Evolutionary conservation across 2,113 vertebrate species (phyloP).

Genomic region (Labrus mixtus): DNA sequence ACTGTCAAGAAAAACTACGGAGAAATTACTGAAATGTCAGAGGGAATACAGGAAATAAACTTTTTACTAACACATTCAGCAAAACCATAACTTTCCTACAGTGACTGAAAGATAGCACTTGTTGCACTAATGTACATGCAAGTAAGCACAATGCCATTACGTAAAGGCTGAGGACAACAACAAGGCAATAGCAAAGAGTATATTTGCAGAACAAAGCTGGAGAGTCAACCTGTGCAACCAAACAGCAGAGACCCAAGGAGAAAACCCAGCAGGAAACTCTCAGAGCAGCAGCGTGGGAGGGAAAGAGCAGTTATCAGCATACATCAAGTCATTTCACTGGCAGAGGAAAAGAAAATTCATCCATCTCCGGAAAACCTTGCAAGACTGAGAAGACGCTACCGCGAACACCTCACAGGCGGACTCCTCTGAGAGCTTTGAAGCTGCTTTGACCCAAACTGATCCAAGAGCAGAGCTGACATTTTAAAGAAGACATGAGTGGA

Average conservation of each 20-base stretch:
- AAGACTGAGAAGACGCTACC: constrained; percentile 1
- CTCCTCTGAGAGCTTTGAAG: constrained; percentile 6
- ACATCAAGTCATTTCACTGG: constrained; percentile 52
- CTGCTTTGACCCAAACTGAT: constrained; percentile 23
- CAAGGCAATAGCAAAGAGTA: constrained; percentile 28
- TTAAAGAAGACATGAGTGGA: constrained; percentile 55
- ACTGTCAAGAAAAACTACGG: neutral
- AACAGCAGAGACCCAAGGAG: constrained; percentile 15
- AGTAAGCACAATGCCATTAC: constrained; percentile 6
- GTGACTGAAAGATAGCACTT: constrained; percentile 29
- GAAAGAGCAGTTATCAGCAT: constrained; percentile 59
- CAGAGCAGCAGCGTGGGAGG: constrained; percentile 52
- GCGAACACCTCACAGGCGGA: constrained; percentile 18
- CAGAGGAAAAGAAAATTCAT: constrained; percentile 10
- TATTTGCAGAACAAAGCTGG: constrained; percentile 44
- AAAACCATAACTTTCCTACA: constrained; percentile 22
- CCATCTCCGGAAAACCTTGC: constrained; percentile 9
- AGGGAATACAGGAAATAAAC: constrained; percentile 10
- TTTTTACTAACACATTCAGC: constrained; percentile 14
- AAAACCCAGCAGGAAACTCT: constrained; percentile 27
- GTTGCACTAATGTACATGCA: constrained; percentile 31
- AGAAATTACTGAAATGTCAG: constrained; percentile 5
- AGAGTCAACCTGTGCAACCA: constrained; percentile 24
- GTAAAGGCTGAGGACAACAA: constrained; percentile 34
- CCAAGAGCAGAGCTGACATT: constrained; percentile 43